These are phyloP conservation scores for Lissonota sp. DNA, from an alignment of 2,888 invertebrate genomes.

Conservation along the genomic window DNA sequence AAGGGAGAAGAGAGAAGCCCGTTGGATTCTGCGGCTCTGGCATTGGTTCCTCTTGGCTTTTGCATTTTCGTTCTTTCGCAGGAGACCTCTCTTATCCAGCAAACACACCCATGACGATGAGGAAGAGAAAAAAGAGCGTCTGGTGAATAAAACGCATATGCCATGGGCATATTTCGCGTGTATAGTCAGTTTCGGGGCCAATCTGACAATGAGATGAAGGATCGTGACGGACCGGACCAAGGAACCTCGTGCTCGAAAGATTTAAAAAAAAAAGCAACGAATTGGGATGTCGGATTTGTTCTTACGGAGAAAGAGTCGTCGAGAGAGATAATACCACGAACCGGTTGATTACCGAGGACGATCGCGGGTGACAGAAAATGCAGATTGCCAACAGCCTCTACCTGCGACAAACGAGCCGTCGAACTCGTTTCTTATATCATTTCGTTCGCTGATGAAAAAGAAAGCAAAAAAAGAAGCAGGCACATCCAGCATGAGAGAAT, in stretches of 20 bases:
- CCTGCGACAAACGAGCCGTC: conserved; percentile 43
- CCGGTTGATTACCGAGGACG: conserved; percentile 59
- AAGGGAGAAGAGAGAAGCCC: conserved; percentile 22
- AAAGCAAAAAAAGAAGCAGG: conserved; percentile 40
- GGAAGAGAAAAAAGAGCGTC: not conserved
- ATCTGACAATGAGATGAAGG: conserved; percentile 72
- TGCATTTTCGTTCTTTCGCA: conserved; percentile 42
- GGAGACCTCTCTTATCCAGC: conserved; percentile 10
- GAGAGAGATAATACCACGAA: conserved; percentile 42
- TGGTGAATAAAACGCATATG: not conserved
- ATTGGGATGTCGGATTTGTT: conserved; percentile 50
- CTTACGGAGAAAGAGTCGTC: not conserved
- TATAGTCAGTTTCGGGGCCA: conserved; percentile 61
- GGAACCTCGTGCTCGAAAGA: conserved; percentile 30
- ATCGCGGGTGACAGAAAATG: conserved; percentile 62
- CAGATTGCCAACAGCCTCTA: conserved; percentile 48
- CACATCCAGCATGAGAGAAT: not conserved
- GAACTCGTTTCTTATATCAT: conserved; percentile 52
- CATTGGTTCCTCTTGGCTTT: conserved; percentile 30
- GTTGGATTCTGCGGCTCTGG: conserved; percentile 64
- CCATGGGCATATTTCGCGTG: not conserved
- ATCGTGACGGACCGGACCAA: conserved; percentile 55
- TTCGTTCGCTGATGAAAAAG: conserved; percentile 30
- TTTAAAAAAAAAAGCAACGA: conserved; percentile 36
- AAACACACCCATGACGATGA: too few species aligned